Conservation (phyloP, 2,888 invertebrate species). For the Malachius bipustulatus region DNA sequence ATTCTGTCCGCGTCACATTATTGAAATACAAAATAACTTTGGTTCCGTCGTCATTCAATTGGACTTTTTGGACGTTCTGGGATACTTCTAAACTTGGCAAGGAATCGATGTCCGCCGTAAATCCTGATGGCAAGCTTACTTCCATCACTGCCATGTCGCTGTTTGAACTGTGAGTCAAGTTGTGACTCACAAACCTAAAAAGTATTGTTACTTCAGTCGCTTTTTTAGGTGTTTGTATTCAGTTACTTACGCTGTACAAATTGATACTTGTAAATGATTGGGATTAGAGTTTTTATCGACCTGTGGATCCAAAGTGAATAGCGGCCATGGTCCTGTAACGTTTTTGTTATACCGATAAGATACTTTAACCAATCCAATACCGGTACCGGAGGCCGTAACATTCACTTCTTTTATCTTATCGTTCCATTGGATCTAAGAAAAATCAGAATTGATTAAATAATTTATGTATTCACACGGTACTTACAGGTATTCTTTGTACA, state of each 20-base stretch:
- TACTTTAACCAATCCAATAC: slow-evolving; percentile 66
- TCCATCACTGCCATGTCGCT: slow-evolving; percentile 89
- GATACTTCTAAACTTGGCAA: slow-evolving; percentile 49
- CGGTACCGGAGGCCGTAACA: slow-evolving; percentile 67
- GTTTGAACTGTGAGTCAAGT: slow-evolving; percentile 49
- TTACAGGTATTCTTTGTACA: slow-evolving; percentile 49
- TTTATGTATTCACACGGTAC: too few species aligned
- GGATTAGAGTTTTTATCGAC: slow-evolving; percentile 70
- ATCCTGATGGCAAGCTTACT: slow-evolving; percentile 84
- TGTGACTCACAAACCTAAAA: slow-evolving; percentile 49
- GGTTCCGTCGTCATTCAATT: slow-evolving; percentile 54
- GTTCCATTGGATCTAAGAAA: slow-evolving; percentile 35
- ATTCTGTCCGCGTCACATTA: slow-evolving; percentile 47
- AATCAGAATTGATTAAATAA: too few species aligned
- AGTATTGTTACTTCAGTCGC: slow-evolving; percentile 9
- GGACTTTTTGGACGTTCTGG: slow-evolving; percentile 51
- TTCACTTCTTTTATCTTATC: slow-evolving; percentile 50
- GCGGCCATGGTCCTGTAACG: slow-evolving; percentile 77
- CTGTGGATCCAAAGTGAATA: slow-evolving; percentile 76
- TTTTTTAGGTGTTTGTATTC: neutral
- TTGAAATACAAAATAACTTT: slow-evolving; percentile 62
- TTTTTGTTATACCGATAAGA: slow-evolving; percentile 73
- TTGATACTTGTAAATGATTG: slow-evolving; percentile 65
- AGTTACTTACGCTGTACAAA: slow-evolving; percentile 58
- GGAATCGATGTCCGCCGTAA: slow-evolving; percentile 65